phyloP scores from a whole-genome alignment of 2,797 vertebrate genomes.

The Brachyalestes nurse region DNA sequence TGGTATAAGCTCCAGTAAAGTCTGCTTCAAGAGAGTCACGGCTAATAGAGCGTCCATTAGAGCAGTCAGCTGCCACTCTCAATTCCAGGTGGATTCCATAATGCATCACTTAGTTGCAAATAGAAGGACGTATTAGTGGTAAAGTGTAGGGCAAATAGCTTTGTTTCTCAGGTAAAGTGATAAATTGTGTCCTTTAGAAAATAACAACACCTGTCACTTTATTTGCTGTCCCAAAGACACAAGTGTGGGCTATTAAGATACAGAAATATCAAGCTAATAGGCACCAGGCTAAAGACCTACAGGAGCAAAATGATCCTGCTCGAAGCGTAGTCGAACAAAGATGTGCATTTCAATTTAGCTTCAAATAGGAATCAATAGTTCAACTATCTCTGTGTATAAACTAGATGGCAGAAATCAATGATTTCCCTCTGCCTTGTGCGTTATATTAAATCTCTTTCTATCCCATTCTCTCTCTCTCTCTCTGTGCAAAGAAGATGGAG shows the following conservation, averaged over 20 bases:
- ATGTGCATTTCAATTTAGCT: constrained; percentile 31
- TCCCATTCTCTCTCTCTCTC: neutral
- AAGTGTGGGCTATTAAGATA: constrained; percentile 1
- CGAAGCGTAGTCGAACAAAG: neutral
- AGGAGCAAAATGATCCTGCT: neutral
- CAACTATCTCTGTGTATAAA: constrained; percentile 14
- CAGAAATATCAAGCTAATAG: neutral
- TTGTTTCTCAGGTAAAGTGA: neutral
- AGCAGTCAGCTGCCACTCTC: constrained; percentile 8
- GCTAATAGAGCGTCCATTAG: constrained; percentile 17
- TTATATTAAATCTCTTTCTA: constrained; percentile 8
- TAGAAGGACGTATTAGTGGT: constrained; percentile 1
- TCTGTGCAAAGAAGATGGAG: constrained; percentile 5
- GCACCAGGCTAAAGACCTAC: neutral
- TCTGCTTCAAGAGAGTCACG: neutral
- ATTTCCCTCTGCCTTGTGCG: neutral
- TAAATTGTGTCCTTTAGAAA: neutral
- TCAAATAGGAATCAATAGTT: constrained; percentile 40
- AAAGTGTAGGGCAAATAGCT: constrained; percentile 9
- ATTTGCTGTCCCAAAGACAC: constrained; percentile 11
- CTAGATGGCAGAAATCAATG: constrained; percentile 36
- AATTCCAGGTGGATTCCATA: constrained; percentile 14
- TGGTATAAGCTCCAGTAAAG: neutral
- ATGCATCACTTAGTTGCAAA: constrained; percentile 19
- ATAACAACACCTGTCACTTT: constrained; percentile 18